Base-by-base conservation (phyloP, 2,797 vertebrate species). In the Sebastes kiyomatsui region DNA sequence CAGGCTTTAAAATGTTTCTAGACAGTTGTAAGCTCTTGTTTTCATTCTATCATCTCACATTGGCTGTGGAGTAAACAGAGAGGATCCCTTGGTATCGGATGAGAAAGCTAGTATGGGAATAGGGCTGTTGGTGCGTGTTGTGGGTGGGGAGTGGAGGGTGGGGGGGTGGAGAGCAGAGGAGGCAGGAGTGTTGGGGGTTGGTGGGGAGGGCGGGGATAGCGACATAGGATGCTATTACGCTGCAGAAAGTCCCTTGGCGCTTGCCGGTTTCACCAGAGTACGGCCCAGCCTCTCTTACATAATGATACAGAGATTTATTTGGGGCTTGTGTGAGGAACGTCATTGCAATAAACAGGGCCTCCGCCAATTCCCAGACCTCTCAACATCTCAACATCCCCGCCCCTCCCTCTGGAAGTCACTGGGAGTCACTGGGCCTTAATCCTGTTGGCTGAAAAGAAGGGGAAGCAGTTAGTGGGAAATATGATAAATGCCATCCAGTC, bases 281-380 rank as follows among this genome's bases (percentile, higher is more conserved):
- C 56, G 30, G 73, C 79, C 75, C 70, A 61, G 77, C 81, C 84
- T 86, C 77, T 87, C 18, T 84, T 86, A 82, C 84, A 87, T 91
- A 92, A 93, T 90, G 83, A 89, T 82, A 85, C 83, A 69, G 68
- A 83, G 87, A 90, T 92, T 88, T 92, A 87, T 93, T 90, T 87
- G 84, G 77, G 86, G 61, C 78, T 93, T 88, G 81, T 90, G 80
- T 90, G 84, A 93, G 90, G 81, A 89, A 82, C 83, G 73, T 92
- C 38, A 55, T 35, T 87, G 90, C 76, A 85, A 91, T 85, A 93
- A 94, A 91, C 90, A 91, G 83, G 90, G 82, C 72, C 87, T 81
- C 72, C 56, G 35, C 61, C 60, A 77, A 78, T 82, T 87, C 83
- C 84, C 81, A 70, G 64, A 69, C 35, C 62, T 4, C 82, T 89